Base-by-base conservation (phyloP, 2,113 vertebrate genomes). In the Cyphomyrus plagiostoma region DNA sequence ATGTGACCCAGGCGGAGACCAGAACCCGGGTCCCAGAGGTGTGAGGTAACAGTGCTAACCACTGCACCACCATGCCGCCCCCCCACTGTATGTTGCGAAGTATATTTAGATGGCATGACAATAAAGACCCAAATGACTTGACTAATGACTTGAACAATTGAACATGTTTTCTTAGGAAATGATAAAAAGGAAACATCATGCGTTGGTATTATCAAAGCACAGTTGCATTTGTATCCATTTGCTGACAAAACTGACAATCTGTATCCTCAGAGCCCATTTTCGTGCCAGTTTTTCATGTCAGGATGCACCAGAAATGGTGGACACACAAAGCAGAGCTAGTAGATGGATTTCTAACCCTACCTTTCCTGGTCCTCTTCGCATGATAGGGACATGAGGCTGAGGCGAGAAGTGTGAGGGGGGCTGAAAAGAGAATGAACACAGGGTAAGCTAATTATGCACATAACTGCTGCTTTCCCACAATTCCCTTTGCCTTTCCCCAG, bases 291-390 rank as follows among this genome's bases (percentile, higher is more conserved):
- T 84, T 48, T n/a, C 45, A 39, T 39, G 74, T 35, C 66, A 62
- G n/a, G 56, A 88, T n/a, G 53, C 87, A 88, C 35, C 17, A 58
- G 3, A 39, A 10, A 87, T 87, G 50, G 50, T 87, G 50, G 48
- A 87, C 19, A 19, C 13, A 19, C 17, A 5, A 19, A 82, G 42
- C 39, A 46, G 19, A 48, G 46, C 46, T 10, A 15, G 30, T 85
- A 21, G 23, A 23, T 49, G 9, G 83, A 82, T 45, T n/a, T 23
- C n/a, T 11, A 56, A 48, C 10, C 39, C 92, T 91, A 96, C 95
- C 94, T 96, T 95, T 85, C 92, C 94, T n/a, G 93, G 80, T 85
- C 92, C 89, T 90, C 93, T 92, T 90, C 93, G 90, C 9, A 93
- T 93, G 52, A 84, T 56, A 0, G 92, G 17, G 13, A 89, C 30